Base-by-base conservation (phyloP, 1,140 invertebrate species). In the Steinernema feltiae region DNA sequence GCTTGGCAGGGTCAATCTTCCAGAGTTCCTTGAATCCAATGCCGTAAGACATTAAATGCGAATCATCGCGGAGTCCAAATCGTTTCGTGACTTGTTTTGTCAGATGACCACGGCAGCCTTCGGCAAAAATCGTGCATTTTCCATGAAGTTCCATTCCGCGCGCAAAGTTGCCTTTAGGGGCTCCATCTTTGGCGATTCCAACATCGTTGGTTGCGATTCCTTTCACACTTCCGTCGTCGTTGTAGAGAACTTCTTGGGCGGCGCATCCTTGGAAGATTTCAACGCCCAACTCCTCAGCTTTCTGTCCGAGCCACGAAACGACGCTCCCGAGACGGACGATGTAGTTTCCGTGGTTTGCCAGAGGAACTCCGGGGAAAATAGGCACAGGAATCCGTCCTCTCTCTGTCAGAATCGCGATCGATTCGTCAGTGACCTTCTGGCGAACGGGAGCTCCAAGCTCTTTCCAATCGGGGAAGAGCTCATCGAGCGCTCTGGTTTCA, bases 291-390 rank as follows among this genome's bases (percentile, higher is more conserved):
- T 91, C 92, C 89, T 99, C 97, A 0, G 97, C 95, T 88, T 98
- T 94, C 86, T 97, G 92, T 0, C 93, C 94, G 3, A 99, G 88
- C 97, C 97, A 99, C 82, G 91, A 88, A 2, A 99, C 96, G 71
- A 99, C 89, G 84, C 99, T 94, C 0, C 97, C 97, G 74, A 99
- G 88, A 81, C 96, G 89, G 0, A 99, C 95, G 72, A 99, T 91
- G 87, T 97, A 98, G 88, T 99, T 99, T 17, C 97, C 97, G 89
- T 98, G 94, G 88, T 99, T 99, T 83, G 95, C 91, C 90, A 99
- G 92, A 0, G 97, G 95, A 89, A 97, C 91, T 79, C 94, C 93
- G 91, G 87, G 91, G 91, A 71, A 90, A 69, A 97, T 91, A 63
- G 96, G 97, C 77, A 99, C 90, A 1, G 92, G 89, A 82, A 98